These are phyloP conservation scores for Gouania willdenowi DNA, from an alignment of 2,797 vertebrate species.

Conservation along the genomic window DNA sequence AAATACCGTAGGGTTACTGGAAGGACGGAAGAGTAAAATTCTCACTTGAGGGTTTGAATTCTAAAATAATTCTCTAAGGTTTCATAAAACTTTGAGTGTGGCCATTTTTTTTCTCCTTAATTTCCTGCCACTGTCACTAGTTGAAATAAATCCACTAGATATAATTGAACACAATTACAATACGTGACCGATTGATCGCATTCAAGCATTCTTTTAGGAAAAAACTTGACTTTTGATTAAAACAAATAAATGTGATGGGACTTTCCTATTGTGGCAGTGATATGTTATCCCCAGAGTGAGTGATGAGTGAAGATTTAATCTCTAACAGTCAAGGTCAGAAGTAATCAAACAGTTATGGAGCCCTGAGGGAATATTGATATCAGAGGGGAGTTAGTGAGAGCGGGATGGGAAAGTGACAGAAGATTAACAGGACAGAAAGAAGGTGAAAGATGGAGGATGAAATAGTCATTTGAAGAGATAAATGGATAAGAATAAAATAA, in stretches of 20 bases:
- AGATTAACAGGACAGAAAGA: slow-evolving; percentile 25
- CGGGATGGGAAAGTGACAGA: slow-evolving; percentile 11
- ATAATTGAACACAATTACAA: too few relatives aligned
- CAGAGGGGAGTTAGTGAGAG: slow-evolving; percentile 6
- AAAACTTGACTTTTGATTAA: too few relatives aligned
- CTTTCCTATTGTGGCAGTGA: neutral
- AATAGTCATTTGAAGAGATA: slow-evolving; percentile 14
- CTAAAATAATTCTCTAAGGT: too few relatives aligned
- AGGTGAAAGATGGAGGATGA: slow-evolving; percentile 6
- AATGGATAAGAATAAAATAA: slow-evolving; percentile 7
- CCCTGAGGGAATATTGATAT: slow-evolving; percentile 6
- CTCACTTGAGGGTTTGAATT: neutral
- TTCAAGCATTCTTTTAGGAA: too few relatives aligned
- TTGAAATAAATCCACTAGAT: too few relatives aligned
- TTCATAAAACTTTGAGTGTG: too few relatives aligned
- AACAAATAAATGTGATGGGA: neutral
- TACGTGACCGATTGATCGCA: too few relatives aligned
- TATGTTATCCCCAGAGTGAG: neutral
- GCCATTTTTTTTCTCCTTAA: too few relatives aligned
- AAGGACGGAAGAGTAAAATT: neutral
- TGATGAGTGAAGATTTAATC: neutral
- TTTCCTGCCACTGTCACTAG: too few relatives aligned
- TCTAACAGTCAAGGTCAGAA: slow-evolving; percentile 19
- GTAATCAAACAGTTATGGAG: slow-evolving; percentile 8
- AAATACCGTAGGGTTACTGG: neutral